Base-by-base conservation (phyloP, 1,140 invertebrate genomes). In the Rhopalosiphum maidis region DNA sequence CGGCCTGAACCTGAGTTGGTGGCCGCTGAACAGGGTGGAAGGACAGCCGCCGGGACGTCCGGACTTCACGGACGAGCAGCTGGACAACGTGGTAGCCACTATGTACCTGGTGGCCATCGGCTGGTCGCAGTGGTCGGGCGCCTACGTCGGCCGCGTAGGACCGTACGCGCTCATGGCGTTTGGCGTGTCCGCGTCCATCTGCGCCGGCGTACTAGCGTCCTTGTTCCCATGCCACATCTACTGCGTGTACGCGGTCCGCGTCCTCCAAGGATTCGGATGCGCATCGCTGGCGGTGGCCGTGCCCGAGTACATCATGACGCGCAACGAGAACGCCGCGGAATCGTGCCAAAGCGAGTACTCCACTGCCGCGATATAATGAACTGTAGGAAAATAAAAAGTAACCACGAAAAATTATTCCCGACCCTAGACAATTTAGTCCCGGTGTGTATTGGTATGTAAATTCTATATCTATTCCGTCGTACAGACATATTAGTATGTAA, bases 231-330 rank as follows among this genome's bases (percentile, higher is more conserved):
- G 41, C 15, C 25, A 77, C 41, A 43, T 46, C 1, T 7, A 35
- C 43, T 8, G 35, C 55, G 1, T 77, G 18, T 91, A 46, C 90
- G 41, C 41, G 41, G 60, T 21, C 23, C 37, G 55, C 25, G n/a
- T 22, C 9, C 43, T 91, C 41, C 90, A 77, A 11, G 90, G 90
- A 9, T 77, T 77, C 15, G 90, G 55, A 30, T 77, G 25, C 43
- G 90, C 55, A 8, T 91, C 90, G 41, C 90, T 91, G 60, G 90
- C 90, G 15, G 60, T 91, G 15, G 90, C 68, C 55, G 37, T 91
- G 15, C 90, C 90, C 25, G 77, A 77, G 21, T 91, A 77, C 90
- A 91, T 68, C 90, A 82, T 68, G 25, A 41, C 15, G 41, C 43
- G 77, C 22, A 30, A 35, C 35, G 15, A 15, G 4, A 1, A 77